A percentile compares a stretch with the other conserved stretches of the same genome.
Evolutionary conservation across 2,888 invertebrate species (phyloP).

Genomic region (Euproctis similis): DNA sequence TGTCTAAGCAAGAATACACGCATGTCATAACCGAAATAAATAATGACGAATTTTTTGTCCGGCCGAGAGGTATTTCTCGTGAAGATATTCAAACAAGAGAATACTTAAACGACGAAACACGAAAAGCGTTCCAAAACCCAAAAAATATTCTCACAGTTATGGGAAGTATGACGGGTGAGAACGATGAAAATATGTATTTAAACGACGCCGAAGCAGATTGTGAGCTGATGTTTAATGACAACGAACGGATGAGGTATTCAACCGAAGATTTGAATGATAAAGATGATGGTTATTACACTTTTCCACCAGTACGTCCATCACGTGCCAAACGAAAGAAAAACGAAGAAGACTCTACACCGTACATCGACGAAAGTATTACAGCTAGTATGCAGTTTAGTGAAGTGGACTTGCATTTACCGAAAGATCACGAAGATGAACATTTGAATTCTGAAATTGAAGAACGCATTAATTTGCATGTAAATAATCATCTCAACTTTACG

Average conservation of each 20-base stretch:
- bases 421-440: conserved; percentile 74
- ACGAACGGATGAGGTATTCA: conserved; percentile 50
- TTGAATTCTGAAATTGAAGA: conserved; percentile 27
- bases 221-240: conserved; percentile 53
- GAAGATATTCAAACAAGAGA: conserved; percentile 87
- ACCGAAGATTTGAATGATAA: conserved; percentile 62
- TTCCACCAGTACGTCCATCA: conserved; percentile 74
- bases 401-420: conserved; percentile 59
- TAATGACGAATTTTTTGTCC: conserved; percentile 90
- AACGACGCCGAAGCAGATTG: conserved; percentile 58
- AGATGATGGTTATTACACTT: conserved; percentile 72
- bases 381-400: conserved; percentile 64
- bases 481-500: conserved; percentile 53
- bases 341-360: conserved; percentile 47
- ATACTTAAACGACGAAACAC: conserved; percentile 85
- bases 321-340: conserved; percentile 73
- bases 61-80: conserved; percentile 87
- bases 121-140: conserved; percentile 83
- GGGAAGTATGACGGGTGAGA: conserved; percentile 52
- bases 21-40: conserved; percentile 88
- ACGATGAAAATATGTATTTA: conserved; percentile 48
- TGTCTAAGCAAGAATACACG: conserved; percentile 63
- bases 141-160: conserved; percentile 80
- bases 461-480: conserved; percentile 31
- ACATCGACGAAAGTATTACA: conserved; percentile 61